A percentile compares a stretch with the other conserved stretches of the same genome.
Conservation (phyloP, 92 coral and sea anemone species). For the Scolanthus callimorphus region DNA sequence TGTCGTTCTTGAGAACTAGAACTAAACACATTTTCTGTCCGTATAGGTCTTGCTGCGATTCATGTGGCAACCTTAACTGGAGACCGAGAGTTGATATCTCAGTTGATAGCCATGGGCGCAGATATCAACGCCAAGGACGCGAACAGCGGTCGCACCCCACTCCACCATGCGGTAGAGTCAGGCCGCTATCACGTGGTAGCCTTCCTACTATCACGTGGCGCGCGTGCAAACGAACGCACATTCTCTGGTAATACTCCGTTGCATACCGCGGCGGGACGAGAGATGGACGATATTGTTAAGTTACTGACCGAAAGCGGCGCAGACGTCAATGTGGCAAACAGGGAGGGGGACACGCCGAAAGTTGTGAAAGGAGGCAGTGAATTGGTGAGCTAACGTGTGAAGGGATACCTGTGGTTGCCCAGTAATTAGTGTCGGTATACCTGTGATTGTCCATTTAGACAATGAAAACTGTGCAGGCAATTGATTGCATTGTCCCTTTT, state of each 20-base stretch:
- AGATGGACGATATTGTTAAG: constrained; percentile 77
- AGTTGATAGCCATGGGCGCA: constrained; percentile 73
- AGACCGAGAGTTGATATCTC: constrained; percentile 55
- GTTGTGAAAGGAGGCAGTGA: constrained; percentile 61
- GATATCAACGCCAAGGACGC: constrained; percentile 82
- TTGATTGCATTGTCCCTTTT: too few species aligned
- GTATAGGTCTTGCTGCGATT: constrained; percentile 69
- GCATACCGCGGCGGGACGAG: constrained; percentile 95
- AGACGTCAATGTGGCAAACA: constrained; percentile 73
- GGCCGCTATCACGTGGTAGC: constrained; percentile 72
- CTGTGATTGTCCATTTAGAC: too few species aligned
- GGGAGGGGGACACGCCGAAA: constrained; percentile 83
- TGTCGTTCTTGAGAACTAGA: too few species aligned
- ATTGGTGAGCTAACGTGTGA: constrained; percentile 28
- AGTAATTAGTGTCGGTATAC: too few species aligned
- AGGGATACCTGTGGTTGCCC: too few species aligned
- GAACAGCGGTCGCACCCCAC: constrained; percentile 90
- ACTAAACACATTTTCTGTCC: background rate
- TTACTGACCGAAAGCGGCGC: constrained; percentile 72
- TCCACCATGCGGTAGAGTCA: constrained; percentile 98
- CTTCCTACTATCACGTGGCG: constrained; percentile 75
- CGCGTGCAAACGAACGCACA: constrained; percentile 79
- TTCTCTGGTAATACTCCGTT: constrained; percentile 93
- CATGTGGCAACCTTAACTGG: constrained; percentile 83
- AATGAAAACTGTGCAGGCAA: too few species aligned